A percentile compares a stretch with the other conserved stretches of the same genome.
Conservation (phyloP, 2,888 invertebrate genomes). For the Ichneumon xanthorius region DNA sequence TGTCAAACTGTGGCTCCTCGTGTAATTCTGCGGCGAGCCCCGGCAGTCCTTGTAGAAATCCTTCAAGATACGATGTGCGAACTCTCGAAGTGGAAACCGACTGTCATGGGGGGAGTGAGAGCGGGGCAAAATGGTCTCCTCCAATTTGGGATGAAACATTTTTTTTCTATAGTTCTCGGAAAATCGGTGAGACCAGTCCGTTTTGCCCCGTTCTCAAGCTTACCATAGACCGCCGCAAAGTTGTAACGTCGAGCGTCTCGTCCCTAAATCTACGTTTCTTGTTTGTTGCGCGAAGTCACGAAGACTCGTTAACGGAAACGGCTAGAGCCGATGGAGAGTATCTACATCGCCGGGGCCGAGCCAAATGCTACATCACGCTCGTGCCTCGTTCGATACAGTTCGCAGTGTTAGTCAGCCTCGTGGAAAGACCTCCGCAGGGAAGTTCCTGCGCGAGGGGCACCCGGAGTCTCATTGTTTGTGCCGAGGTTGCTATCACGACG, state of each 20-base stretch:
- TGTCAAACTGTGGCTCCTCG: neutral
- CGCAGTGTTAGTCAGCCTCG: conserved; percentile 1
- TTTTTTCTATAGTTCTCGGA: too few relatives aligned
- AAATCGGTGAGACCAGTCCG: too few relatives aligned
- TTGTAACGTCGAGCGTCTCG: conserved; percentile 9
- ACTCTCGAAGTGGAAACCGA: too few relatives aligned
- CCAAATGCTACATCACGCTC: neutral
- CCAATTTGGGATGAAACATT: too few relatives aligned
- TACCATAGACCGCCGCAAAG: neutral
- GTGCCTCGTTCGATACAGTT: conserved; percentile 38
- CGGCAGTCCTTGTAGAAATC: neutral
- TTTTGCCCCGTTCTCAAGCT: too few relatives aligned
- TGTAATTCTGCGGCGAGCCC: neutral
- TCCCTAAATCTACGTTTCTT: neutral
- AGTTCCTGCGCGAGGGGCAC: conserved; percentile 12
- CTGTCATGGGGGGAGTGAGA: too few relatives aligned
- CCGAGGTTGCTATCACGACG: conserved; percentile 74
- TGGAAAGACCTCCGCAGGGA: conserved; percentile 10
- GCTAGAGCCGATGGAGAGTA: neutral
- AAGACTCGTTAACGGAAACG: conserved; percentile 15
- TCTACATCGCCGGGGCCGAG: neutral
- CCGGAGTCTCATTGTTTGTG: conserved; percentile 63
- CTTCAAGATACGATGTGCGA: neutral
- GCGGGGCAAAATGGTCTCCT: too few relatives aligned
- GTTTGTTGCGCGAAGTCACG: conserved; percentile 10